These are phyloP conservation scores for Dreissena polymorpha DNA, from an alignment of 1,140 invertebrate species.

Conservation along the genomic window DNA sequence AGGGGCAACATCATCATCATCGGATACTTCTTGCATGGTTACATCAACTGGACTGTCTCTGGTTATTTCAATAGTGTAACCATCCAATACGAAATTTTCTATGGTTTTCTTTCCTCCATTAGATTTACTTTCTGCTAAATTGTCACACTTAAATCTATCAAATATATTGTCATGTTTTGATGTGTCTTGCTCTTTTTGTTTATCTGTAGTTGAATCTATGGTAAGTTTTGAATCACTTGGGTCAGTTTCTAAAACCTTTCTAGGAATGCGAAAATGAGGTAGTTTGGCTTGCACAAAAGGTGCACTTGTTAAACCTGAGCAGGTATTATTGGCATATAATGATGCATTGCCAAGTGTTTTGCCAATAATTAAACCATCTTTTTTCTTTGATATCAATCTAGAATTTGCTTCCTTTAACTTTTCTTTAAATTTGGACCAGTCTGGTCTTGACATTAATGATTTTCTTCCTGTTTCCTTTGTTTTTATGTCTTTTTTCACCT, in stretches of 20 bases:
- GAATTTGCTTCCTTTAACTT: conserved; percentile 33
- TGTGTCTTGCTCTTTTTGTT: background rate
- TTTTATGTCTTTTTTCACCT: conserved; percentile 14
- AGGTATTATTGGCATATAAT: background rate
- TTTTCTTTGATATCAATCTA: conserved; percentile 1
- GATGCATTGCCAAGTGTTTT: conserved; percentile 7
- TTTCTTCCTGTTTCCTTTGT: background rate
- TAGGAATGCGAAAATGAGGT: conserved; percentile 31
- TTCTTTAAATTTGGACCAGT: conserved; percentile 32
- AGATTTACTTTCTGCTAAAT: background rate
- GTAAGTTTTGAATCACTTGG: background rate
- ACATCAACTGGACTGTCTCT: conserved; percentile 14
- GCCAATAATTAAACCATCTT: conserved; percentile 4
- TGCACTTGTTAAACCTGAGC: background rate
- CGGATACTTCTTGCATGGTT: conserved; percentile 2
- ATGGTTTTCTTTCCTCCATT: conserved; percentile 14
- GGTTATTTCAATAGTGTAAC: conserved; percentile 37
- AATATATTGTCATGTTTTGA: background rate
- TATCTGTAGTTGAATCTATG: background rate
- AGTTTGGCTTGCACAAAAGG: background rate
- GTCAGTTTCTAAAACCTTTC: background rate
- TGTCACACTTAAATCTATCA: background rate
- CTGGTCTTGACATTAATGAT: conserved; percentile 18
- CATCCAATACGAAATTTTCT: conserved; percentile 5
- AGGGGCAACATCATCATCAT: background rate